Evolutionary conservation across 2,113 vertebrate species (phyloP).

Genomic region (Etheostoma cragini): DNA sequence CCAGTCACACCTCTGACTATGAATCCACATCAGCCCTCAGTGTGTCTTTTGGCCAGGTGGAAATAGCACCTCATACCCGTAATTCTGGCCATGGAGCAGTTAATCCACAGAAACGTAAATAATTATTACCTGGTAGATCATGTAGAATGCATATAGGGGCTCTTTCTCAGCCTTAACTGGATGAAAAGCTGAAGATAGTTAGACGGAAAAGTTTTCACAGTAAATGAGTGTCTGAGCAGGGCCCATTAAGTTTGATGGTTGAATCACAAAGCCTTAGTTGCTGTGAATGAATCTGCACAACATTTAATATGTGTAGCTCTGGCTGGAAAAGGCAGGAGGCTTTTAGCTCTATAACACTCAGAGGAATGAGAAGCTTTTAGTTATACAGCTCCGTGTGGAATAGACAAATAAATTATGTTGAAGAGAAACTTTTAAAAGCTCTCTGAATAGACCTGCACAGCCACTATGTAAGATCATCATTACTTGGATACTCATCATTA

Average conservation of each 20-base stretch:
- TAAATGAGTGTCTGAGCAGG: constrained; percentile 18
- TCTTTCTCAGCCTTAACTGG: constrained; percentile 33
- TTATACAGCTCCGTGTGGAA: constrained; percentile 18
- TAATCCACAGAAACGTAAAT: constrained; percentile 57
- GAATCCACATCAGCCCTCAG: neutral
- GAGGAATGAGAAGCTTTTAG: constrained; percentile 36
- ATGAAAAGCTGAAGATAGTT: constrained; percentile 15
- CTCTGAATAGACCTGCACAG: neutral
- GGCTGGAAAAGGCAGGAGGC: neutral
- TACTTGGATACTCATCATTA: neutral
- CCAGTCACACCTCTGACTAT: neutral
- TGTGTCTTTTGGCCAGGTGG: constrained; percentile 12
- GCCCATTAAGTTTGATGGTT: constrained; percentile 35
- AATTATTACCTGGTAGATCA: constrained; percentile 58
- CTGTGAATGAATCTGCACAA: neutral
- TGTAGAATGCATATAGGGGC: constrained; percentile 62
- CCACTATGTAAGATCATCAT: constrained; percentile 12
- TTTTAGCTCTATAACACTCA: constrained; percentile 21
- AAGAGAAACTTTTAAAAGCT: neutral
- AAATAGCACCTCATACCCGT: constrained; percentile 45
- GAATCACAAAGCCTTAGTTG: constrained; percentile 29
- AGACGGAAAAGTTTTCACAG: neutral
- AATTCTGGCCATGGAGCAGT: constrained; percentile 22
- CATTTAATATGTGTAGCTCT: constrained; percentile 15
- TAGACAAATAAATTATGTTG: neutral